Base-by-base conservation (phyloP, 2,797 vertebrate species). In the Melanotaenia pygmaea region DNA sequence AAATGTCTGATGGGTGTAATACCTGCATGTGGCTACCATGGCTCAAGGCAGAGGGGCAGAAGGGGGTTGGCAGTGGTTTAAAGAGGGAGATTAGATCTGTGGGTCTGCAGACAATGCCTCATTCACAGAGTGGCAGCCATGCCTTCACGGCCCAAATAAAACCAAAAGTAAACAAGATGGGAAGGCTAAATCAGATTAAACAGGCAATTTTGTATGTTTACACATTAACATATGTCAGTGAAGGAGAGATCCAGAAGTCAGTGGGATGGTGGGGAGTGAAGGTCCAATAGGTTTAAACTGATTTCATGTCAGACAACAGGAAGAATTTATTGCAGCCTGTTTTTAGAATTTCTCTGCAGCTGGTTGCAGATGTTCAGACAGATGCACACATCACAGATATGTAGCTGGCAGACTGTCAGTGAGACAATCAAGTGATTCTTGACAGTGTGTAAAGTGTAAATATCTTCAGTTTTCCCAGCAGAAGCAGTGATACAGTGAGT, bases 91-190 rank as follows among this genome's bases (percentile, higher is more conserved):
- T 90, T 87, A 90, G 69, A 91, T 89, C 87, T 84, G 70, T 66
- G 65, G 80, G 83, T 79, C 77, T 82, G 78, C 69, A 91, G 84
- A 93, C 91, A 92, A 93, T 86, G 86, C 86, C 72, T 89, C 80
- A 92, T 92, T 93, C 90, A 91, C 87, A 81, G 80, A 30, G 45
- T 81, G 82, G 84, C 82, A 76, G 86, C 72, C 79, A 47, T 75
- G 78, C 72, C 77, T 88, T 80, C 76, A 64, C 76, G 22, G 79
- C 81, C 77, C 64, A n/a, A 83, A 79, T 74, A 79, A 89, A 30
- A 85, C 63, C 71, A 86, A 91, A 88, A 89, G 85, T 89, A 92
- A 93, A 93, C 89, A 93, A 90, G 86, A 86, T 68, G 47, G 75
- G 70, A 72, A 79, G 72, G 77, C 84, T 83, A 89, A 92, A 91